Evolutionary conservation across 2,113 vertebrate genomes (phyloP).

Genomic region (Fulmarus glacialis): DNA sequence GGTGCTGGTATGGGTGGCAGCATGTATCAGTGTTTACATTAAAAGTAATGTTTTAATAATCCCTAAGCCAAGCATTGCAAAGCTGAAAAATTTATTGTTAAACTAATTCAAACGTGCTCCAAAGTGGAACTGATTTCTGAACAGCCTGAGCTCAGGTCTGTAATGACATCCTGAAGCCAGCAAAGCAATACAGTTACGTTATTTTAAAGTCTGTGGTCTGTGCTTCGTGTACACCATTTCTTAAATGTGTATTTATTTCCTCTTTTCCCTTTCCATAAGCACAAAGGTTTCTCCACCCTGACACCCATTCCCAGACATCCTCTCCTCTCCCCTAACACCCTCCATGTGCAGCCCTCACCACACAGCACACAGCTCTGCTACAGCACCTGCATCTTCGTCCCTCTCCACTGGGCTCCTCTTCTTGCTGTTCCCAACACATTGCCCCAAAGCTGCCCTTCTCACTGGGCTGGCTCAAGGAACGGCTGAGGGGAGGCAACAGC

Average conservation of each 20-base stretch:
- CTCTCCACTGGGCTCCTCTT: not conserved
- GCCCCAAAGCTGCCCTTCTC: not conserved
- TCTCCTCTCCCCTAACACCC: not conserved
- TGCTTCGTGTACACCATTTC: not conserved
- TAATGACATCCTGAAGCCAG: not conserved
- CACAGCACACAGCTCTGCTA: not conserved
- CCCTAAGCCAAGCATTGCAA: not conserved
- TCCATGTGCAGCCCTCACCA: accelerated
- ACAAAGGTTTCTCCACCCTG: not conserved
- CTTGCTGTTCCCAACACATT: not conserved
- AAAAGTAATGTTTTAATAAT: not conserved
- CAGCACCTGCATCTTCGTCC: not conserved
- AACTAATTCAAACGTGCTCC: not conserved
- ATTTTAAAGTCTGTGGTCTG: not conserved
- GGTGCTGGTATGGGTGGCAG: not conserved
- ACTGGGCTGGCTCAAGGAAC: not conserved
- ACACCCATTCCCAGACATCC: not conserved
- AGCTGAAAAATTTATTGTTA: slow-evolving; percentile 20
- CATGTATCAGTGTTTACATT: not conserved
- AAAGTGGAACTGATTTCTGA: not conserved
- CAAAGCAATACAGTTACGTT: not conserved
- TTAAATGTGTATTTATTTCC: not conserved
- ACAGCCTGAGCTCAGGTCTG: not conserved
- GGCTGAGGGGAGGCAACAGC: accelerated
- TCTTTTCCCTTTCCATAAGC: not conserved